Percentiles rank a stretch among this genome's conserved stretches.
Conservation (phyloP, 2,888 invertebrate species). For the Synergus itoensis region DNA sequence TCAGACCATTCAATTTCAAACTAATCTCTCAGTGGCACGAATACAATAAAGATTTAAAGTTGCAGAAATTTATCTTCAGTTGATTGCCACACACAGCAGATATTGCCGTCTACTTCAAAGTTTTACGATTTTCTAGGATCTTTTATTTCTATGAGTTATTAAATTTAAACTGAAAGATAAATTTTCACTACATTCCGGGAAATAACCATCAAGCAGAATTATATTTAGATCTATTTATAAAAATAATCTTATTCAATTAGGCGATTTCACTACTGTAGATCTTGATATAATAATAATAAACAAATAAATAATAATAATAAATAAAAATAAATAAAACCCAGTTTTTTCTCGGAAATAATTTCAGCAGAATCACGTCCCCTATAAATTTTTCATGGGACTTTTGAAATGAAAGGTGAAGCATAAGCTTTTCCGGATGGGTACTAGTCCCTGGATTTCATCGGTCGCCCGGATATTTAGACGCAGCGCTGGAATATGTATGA, state of each 20-base stretch:
- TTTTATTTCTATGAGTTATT: neutral
- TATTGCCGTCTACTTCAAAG: neutral
- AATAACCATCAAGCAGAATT: neutral
- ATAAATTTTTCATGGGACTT: constrained; percentile 31
- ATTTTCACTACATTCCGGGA: neutral
- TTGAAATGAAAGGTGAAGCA: constrained; percentile 1
- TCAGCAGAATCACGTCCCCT: neutral
- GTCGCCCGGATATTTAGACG: neutral
- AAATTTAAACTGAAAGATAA: neutral
- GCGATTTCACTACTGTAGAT: too few species aligned
- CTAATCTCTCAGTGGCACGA: neutral
- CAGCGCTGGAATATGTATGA: neutral
- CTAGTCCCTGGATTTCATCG: constrained; percentile 3
- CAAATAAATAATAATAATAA: too few species aligned
- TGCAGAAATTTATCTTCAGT: neutral
- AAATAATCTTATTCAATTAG: too few species aligned
- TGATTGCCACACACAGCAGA: neutral
- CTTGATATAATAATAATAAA: too few species aligned
- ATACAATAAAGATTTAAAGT: constrained; percentile 5
- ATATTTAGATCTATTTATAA: neutral
- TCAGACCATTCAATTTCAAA: constrained; percentile 1
- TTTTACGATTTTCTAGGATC: neutral
- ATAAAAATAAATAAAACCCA: too few species aligned
- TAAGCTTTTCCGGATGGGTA: constrained; percentile 20
- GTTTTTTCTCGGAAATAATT: neutral